These are phyloP conservation scores for Casuarius casuarius DNA, from an alignment of 2,113 vertebrate species.

Conservation along the genomic window DNA sequence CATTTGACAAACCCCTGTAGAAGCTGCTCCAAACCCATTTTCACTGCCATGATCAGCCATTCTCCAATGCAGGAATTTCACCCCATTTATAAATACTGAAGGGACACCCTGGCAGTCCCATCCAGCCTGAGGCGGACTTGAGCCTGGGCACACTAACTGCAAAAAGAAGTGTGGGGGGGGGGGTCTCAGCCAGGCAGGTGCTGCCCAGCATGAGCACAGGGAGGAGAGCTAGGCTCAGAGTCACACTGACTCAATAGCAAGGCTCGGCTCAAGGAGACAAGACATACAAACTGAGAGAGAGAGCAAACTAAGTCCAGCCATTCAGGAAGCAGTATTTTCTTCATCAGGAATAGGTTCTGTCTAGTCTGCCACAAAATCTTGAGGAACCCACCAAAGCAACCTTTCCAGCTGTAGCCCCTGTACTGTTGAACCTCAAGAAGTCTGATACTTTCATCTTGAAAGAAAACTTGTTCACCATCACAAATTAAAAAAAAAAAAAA, in stretches of 20 bases:
- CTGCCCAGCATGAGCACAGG: neutral
- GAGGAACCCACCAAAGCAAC: neutral
- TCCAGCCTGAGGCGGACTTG: neutral
- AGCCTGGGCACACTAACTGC: neutral
- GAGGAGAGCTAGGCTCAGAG: neutral
- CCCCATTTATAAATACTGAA: neutral
- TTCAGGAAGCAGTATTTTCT: neutral
- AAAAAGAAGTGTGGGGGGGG: neutral
- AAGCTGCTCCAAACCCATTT: neutral
- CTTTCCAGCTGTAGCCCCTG: neutral
- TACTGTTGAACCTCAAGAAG: neutral
- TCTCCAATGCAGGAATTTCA: neutral
- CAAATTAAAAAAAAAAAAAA: neutral
- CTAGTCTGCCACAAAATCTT: neutral
- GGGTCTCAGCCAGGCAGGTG: neutral
- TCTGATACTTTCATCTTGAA: neutral
- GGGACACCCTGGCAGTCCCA: neutral
- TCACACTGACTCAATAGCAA: neutral
- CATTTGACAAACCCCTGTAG: neutral
- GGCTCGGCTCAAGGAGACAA: neutral
- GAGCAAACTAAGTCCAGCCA: rapidly evolving
- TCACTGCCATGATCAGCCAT: neutral
- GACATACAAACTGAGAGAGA: neutral
- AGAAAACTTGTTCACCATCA: neutral
- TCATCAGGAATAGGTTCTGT: neutral